These are phyloP conservation scores for Pangasius mekongensis DNA, from an alignment of 2,797 vertebrate genomes.

Conservation along the genomic window DNA sequence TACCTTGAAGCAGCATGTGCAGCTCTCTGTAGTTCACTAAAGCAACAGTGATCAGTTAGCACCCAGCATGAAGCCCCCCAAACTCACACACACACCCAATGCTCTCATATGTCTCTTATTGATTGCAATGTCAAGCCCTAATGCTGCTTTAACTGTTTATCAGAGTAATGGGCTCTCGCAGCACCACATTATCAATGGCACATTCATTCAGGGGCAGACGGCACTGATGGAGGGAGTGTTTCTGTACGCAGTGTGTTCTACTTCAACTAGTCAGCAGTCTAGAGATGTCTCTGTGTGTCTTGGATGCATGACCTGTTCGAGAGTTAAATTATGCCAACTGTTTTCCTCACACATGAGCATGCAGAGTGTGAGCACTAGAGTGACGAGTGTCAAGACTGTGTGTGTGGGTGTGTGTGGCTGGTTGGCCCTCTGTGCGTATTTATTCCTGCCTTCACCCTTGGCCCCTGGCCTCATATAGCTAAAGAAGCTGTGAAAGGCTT, in stretches of 20 bases:
- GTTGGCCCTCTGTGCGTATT: conserved; percentile 33
- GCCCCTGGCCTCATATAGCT: conserved; percentile 58
- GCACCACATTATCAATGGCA: conserved; percentile 72
- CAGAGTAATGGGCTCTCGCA: conserved; percentile 76
- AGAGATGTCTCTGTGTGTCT: not conserved
- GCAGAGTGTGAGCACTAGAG: conserved; percentile 40
- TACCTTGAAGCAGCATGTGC: not conserved
- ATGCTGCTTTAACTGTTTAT: conserved; percentile 82
- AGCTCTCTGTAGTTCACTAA: not conserved
- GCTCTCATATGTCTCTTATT: conserved; percentile 79
- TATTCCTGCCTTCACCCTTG: conserved; percentile 28
- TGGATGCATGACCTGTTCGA: not conserved
- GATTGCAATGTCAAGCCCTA: conserved; percentile 79
- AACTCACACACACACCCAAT: conserved; percentile 22
- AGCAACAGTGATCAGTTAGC: conserved; percentile 22
- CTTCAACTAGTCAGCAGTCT: not conserved
- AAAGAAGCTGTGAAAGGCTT: conserved; percentile 73
- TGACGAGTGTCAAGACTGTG: conserved; percentile 66
- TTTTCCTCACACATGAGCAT: conserved; percentile 29
- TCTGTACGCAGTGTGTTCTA: not conserved
- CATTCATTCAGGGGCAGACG: conserved; percentile 41
- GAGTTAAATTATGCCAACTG: not conserved
- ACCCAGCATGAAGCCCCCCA: not conserved
- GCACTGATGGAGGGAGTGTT: conserved; percentile 21
- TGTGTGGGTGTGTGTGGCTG: conserved; percentile 52